phyloP scores from a whole-genome alignment of 2,797 vertebrate species.

The Brotula barbata region DNA sequence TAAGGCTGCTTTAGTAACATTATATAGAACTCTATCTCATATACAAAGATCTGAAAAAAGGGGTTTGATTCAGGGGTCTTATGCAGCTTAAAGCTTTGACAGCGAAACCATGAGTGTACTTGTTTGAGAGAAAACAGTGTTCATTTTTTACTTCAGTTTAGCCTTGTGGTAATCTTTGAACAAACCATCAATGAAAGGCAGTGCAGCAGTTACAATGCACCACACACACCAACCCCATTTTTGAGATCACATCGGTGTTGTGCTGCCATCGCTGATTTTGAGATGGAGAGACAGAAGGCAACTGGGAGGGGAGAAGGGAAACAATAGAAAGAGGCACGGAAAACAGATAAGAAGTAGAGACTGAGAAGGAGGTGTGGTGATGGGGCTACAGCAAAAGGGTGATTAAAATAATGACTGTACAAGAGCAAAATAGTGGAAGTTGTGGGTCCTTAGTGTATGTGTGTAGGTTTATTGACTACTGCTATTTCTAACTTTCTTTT shows the following conservation, averaged over 20 bases:
- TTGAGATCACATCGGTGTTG: conserved; percentile 36
- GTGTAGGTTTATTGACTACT: too few species aligned
- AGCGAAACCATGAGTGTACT: too few species aligned
- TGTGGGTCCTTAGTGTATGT: too few species aligned
- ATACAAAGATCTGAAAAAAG: too few species aligned
- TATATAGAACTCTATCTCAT: too few species aligned
- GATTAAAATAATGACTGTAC: conserved; percentile 42
- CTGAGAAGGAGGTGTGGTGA: conserved; percentile 7
- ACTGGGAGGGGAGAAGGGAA: conserved; percentile 3
- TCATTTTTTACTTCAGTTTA: conserved; percentile 36
- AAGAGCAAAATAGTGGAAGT: background rate
- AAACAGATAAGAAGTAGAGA: background rate
- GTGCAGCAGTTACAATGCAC: conserved; percentile 31
- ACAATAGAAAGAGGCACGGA: background rate
- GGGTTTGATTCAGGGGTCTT: too few species aligned
- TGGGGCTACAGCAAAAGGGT: conserved; percentile 23
- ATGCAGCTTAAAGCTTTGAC: too few species aligned
- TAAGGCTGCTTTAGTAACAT: conserved; percentile 11
- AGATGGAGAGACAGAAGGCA: conserved; percentile 25
- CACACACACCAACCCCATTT: conserved; percentile 11
- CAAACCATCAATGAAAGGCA: conserved; percentile 32
- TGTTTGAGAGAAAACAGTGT: conserved; percentile 14
- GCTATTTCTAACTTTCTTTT: too few species aligned
- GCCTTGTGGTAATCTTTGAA: conserved; percentile 13
- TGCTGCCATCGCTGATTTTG: conserved; percentile 50